These are phyloP conservation scores for Dinoponera quadriceps DNA, from an alignment of 1,140 invertebrate genomes.

Conservation along the genomic window DNA sequence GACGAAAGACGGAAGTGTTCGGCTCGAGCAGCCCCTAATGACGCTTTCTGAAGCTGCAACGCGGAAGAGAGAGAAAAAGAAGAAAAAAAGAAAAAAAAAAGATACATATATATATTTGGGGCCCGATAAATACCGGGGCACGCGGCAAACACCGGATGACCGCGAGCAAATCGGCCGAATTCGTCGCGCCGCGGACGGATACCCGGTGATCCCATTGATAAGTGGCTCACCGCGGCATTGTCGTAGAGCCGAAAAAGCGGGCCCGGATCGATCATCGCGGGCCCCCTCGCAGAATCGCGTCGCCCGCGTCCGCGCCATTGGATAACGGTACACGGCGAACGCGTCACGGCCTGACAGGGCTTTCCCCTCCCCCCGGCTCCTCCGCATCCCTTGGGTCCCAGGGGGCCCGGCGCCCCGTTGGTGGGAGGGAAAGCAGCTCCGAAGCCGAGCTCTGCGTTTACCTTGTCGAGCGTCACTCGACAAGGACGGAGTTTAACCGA, in stretches of 20 bases:
- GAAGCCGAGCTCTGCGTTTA: slow-evolving; percentile 60
- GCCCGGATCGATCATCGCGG: slow-evolving; percentile 29
- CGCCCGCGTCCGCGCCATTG: slow-evolving; percentile 76
- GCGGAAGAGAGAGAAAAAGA: slow-evolving; percentile 8
- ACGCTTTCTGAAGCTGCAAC: background rate
- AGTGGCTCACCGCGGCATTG: slow-evolving; percentile 80
- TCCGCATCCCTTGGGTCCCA: background rate
- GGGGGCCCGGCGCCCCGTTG: background rate
- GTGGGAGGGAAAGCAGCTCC: background rate
- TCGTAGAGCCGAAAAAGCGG: slow-evolving; percentile 78
- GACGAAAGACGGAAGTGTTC: background rate
- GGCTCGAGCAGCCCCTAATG: background rate
- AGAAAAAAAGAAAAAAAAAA: slow-evolving; percentile 3
- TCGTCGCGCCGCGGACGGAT: slow-evolving; percentile 69
- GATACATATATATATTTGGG: background rate
- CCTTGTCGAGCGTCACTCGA: slow-evolving; percentile 67
- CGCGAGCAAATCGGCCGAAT: slow-evolving; percentile 71
- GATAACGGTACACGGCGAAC: slow-evolving; percentile 81
- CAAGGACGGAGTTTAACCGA: slow-evolving; percentile 81
- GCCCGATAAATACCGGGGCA: slow-evolving; percentile 4
- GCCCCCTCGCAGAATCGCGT: slow-evolving; percentile 18
- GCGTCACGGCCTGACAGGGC: slow-evolving; percentile 76
- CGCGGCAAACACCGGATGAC: slow-evolving; percentile 30
- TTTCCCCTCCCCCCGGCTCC: slow-evolving; percentile 45
- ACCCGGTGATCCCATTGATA: slow-evolving; percentile 83